Percentiles rank a stretch among this genome's conserved stretches.
These are phyloP conservation scores for Brachirus orientalis DNA, from an alignment of 2,113 vertebrate genomes.

Conservation along the genomic window DNA sequence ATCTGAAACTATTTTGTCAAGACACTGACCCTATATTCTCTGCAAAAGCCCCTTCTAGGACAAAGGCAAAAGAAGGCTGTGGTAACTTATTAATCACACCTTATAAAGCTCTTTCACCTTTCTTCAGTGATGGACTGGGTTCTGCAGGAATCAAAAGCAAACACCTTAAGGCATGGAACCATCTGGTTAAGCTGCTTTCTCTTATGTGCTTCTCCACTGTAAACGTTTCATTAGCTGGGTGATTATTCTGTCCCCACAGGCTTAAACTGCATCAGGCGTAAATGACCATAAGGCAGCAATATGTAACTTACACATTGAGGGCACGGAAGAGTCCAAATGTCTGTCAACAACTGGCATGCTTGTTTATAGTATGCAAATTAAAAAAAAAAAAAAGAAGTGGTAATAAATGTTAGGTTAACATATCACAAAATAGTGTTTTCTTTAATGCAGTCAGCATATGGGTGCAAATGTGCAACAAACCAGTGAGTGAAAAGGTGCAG, in stretches of 20 bases:
- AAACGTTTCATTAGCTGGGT: slow-evolving; percentile 56
- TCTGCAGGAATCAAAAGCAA: slow-evolving; percentile 51
- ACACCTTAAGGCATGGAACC: slow-evolving; percentile 49
- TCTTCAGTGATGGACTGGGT: slow-evolving; percentile 35
- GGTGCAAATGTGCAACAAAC: neutral
- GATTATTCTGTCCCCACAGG: slow-evolving; percentile 37
- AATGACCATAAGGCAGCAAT: slow-evolving; percentile 20
- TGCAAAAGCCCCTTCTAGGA: slow-evolving; percentile 14
- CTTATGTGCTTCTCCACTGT: slow-evolving; percentile 28
- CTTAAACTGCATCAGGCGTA: slow-evolving; percentile 13
- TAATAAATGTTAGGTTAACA: neutral
- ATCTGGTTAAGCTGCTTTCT: slow-evolving; percentile 26
- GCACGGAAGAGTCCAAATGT: neutral
- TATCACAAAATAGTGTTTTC: neutral
- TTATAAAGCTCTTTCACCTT: slow-evolving; percentile 62
- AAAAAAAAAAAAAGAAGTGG: neutral
- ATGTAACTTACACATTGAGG: slow-evolving; percentile 2
- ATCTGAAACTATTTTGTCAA: slow-evolving; percentile 4
- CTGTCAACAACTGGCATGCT: slow-evolving; percentile 12
- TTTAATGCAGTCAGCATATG: neutral
- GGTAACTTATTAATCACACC: slow-evolving; percentile 36
- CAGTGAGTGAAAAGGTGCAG: neutral
- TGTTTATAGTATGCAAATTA: neutral
- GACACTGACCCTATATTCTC: neutral
- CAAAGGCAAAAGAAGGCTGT: slow-evolving; percentile 11